Conservation (phyloP, 2,797 vertebrate genomes). For the Aythya fuligula region DNA sequence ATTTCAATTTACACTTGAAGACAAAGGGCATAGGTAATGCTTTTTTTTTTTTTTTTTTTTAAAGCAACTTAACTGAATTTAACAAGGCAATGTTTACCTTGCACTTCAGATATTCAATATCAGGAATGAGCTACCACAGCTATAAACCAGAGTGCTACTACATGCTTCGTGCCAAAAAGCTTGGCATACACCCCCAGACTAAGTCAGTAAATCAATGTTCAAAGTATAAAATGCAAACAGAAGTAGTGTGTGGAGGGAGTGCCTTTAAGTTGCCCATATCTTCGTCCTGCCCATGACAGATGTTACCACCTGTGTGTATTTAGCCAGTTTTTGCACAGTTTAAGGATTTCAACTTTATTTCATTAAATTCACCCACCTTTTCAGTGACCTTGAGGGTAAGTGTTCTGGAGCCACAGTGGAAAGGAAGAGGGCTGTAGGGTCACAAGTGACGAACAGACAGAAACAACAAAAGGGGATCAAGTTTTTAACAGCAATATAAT, state of each 20-base stretch:
- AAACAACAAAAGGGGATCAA: background rate
- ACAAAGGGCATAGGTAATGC: background rate
- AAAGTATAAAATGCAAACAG: background rate
- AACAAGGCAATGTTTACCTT: background rate
- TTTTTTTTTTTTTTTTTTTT: background rate
- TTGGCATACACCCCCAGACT: background rate
- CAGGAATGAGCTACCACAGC: background rate
- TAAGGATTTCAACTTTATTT: background rate
- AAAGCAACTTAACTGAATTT: background rate
- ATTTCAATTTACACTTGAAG: background rate
- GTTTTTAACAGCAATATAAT: conserved; percentile 6
- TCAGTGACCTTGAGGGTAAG: background rate
- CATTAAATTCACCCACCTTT: background rate
- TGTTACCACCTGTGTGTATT: fast-evolving
- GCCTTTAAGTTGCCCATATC: background rate
- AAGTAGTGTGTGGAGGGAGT: background rate
- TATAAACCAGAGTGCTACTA: background rate
- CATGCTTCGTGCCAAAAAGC: background rate
- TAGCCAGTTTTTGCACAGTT: background rate
- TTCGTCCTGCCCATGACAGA: background rate
- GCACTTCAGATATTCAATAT: background rate
- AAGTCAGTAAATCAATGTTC: background rate
- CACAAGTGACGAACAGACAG: background rate
- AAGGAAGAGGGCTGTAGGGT: background rate
- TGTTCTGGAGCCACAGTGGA: background rate